These are phyloP conservation scores for Drosophila multiciliata DNA, from an alignment of 2,888 invertebrate species.

Conservation along the genomic window DNA sequence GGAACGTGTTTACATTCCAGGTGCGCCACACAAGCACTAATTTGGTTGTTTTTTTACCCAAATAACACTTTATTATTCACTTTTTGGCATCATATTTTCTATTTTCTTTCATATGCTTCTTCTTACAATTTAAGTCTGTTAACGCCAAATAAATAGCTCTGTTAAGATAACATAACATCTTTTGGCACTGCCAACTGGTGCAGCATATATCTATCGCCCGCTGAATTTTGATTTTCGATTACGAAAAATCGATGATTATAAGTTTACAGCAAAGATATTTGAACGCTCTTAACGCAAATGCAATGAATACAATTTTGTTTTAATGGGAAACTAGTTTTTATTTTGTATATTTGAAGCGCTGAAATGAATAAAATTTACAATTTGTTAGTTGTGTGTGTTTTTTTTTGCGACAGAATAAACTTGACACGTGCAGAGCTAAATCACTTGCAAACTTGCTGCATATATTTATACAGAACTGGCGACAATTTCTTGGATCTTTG, in stretches of 20 bases:
- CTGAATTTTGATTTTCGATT: constrained; percentile 21
- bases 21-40: constrained; percentile 42
- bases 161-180: constrained; percentile 31
- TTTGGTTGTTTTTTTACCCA: constrained; percentile 40
- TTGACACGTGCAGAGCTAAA: constrained; percentile 11
- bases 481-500: constrained; percentile 32
- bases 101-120: constrained; percentile 64
- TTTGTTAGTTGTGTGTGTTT: constrained; percentile 43
- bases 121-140: constrained; percentile 41
- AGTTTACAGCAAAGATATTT: not conserved
- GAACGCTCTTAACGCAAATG: not conserved
- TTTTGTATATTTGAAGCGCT: constrained; percentile 63
- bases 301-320: not conserved
- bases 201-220: constrained; percentile 2
- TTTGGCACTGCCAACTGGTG: constrained; percentile 39
- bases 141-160: constrained; percentile 11
- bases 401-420: constrained; percentile 29
- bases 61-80: constrained; percentile 61
- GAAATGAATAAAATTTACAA: constrained; percentile 64
- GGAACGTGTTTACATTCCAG: constrained; percentile 48
- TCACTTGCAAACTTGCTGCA: constrained; percentile 27
- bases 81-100: constrained; percentile 70
- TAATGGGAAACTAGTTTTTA: constrained; percentile 63
- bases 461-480: constrained; percentile 45
- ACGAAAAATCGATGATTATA: constrained; percentile 12